phyloP scores from a whole-genome alignment of 2,797 vertebrate species.

The Leucoraja ocellata region DNA sequence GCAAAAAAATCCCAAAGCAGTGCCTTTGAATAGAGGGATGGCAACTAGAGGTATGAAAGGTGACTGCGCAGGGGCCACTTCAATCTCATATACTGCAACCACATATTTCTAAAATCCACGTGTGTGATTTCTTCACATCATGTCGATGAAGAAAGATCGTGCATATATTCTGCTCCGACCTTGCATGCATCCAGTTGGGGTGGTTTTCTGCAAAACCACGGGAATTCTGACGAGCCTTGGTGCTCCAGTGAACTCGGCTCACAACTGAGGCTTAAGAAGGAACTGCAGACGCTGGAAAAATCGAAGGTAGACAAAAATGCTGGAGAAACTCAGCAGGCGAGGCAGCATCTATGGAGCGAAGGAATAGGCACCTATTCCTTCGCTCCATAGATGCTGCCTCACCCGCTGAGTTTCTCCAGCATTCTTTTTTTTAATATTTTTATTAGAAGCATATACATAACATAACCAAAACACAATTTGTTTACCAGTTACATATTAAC shows the following conservation, averaged over 20 bases:
- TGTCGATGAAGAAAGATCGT: neutral
- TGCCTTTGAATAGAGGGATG: neutral
- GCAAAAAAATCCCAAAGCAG: neutral
- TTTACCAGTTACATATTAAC: too few relatives aligned
- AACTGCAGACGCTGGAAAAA: too few relatives aligned
- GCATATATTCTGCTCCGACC: too few relatives aligned
- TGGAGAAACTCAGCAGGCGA: too few relatives aligned
- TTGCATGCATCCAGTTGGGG: neutral
- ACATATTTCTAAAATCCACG: neutral
- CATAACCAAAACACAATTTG: too few relatives aligned
- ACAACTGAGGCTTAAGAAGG: neutral
- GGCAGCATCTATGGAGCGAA: too few relatives aligned
- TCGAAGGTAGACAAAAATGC: too few relatives aligned
- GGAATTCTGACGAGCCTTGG: neutral
- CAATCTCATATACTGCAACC: neutral
- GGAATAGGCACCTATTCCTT: too few relatives aligned
- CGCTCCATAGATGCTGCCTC: too few relatives aligned
- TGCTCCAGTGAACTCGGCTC: neutral
- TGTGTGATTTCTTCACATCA: neutral
- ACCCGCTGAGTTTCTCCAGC: too few relatives aligned
- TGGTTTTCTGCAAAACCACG: neutral
- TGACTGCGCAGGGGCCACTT: neutral
- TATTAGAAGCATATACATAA: too few relatives aligned
- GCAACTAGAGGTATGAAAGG: neutral
- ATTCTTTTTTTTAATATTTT: too few relatives aligned